Evolutionary conservation across 2,113 vertebrate species (phyloP), one percentile per base, ranked within the genome.

Genomic region (Orthonyx spaldingii): DNA sequence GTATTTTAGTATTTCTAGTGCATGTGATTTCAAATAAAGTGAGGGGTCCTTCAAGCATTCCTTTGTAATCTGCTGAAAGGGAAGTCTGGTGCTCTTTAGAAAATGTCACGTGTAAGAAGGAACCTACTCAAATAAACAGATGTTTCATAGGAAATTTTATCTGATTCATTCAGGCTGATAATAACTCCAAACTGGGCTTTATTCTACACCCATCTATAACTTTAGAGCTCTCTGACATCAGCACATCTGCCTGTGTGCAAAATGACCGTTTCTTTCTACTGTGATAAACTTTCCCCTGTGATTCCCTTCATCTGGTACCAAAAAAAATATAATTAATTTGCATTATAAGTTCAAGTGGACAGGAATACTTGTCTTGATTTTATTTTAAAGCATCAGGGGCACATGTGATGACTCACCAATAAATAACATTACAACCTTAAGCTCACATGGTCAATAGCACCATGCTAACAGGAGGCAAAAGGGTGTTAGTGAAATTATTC

Each of bases 301-400:
- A 87, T 71, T 78, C 68, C n/a, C 47, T 52, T 66, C 22, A 53
- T 52, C 37, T 71, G n/a, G n/a, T 74, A 75, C 15, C 4, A 1
- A 74, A 86, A 86, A 93, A 83, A 30, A 26, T 3, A 13, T 1
- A 11, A 90, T 93, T 86, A 66, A 78, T 74, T 81, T 80, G 41
- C 49, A 35, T 81, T 70, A 7, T 23, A 74, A 72, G 33, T 90
- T 86, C 60, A 44, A 78, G 41, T 20, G 44, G 88, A 46, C 83
- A 90, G 44, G 24, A 63, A 86, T 37, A 28, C 32, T 94, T 84
- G 30, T 76, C 91, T 94, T 95, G 60, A 61, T 96, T 90, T 80
- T 59, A 35, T 88, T 94, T 94, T 26, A 81, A 91, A 80, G 79
- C 39, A 18, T 24, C 44, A 84, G 71, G 60, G 46, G 71, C 44